These are phyloP conservation scores for Lerema accius DNA, from an alignment of 1,140 invertebrate species.

Conservation along the genomic window DNA sequence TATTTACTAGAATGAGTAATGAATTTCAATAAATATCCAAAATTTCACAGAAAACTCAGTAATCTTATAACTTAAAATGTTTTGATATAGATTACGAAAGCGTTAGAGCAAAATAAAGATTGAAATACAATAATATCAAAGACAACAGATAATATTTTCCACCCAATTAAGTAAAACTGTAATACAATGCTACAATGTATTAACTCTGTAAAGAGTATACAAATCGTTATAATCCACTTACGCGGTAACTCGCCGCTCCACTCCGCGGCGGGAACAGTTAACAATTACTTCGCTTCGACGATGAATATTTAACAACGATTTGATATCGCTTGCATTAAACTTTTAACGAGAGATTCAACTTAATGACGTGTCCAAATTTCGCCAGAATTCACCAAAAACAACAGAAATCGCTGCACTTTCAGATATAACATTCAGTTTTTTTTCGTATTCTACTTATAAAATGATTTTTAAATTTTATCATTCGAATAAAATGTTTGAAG, in stretches of 20 bases:
- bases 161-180: background rate
- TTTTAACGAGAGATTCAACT: background rate
- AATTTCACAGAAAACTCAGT: too few relatives aligned
- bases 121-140: too few relatives aligned
- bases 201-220: background rate
- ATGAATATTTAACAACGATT: background rate
- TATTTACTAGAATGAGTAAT: too few relatives aligned
- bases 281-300: background rate
- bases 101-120: too few relatives aligned
- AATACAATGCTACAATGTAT: background rate
- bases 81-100: too few relatives aligned
- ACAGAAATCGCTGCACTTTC: background rate
- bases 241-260: background rate
- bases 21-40: too few relatives aligned
- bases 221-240: background rate
- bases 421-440: background rate
- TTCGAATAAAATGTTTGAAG: background rate
- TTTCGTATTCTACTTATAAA: background rate
- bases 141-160: too few relatives aligned
- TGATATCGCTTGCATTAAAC: background rate
- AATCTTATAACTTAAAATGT: too few relatives aligned
- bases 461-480: background rate
- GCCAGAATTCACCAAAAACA: background rate
- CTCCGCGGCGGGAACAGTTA: too few relatives aligned
- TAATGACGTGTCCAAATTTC: background rate